These are phyloP conservation scores for Acrossocheilus fasciatus DNA, from an alignment of 2,797 vertebrate genomes.

Conservation along the genomic window DNA sequence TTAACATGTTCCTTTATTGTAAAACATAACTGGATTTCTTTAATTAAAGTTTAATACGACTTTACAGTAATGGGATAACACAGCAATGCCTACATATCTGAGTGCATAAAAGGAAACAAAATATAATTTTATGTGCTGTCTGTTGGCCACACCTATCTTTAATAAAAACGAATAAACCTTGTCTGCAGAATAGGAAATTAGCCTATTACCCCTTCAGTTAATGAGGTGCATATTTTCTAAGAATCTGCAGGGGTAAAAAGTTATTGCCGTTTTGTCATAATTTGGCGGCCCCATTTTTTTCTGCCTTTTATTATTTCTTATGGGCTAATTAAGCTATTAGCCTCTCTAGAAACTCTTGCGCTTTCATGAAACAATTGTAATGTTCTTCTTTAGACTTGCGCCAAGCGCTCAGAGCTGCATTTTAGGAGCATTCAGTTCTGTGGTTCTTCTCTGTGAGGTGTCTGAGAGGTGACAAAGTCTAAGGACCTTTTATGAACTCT, in stretches of 20 bases:
- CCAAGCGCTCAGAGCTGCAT: conserved; percentile 67
- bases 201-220: conserved; percentile 72
- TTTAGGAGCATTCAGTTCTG: conserved; percentile 59
- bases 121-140: conserved; percentile 79
- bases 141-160: conserved; percentile 80
- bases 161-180: conserved; percentile 78
- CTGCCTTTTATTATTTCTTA: conserved; percentile 82
- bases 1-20: conserved; percentile 79
- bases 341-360: conserved; percentile 78
- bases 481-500: conserved; percentile 52
- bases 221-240: conserved; percentile 76
- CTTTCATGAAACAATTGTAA: conserved; percentile 70
- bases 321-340: conserved; percentile 84
- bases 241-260: conserved; percentile 69
- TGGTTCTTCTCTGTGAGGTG: conserved; percentile 66
- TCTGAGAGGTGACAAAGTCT: conserved; percentile 64
- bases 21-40: conserved; percentile 70
- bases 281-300: conserved; percentile 75
- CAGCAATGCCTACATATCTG: conserved; percentile 79
- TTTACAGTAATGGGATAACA: conserved; percentile 78
- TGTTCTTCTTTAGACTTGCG: conserved; percentile 70
- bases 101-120: conserved; percentile 80
- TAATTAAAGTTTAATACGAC: conserved; percentile 79
- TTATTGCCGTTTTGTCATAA: conserved; percentile 79
- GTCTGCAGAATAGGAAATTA: conserved; percentile 81